Base-by-base conservation (phyloP, 2,113 vertebrate species). In the Pygathrix nemaeus region DNA sequence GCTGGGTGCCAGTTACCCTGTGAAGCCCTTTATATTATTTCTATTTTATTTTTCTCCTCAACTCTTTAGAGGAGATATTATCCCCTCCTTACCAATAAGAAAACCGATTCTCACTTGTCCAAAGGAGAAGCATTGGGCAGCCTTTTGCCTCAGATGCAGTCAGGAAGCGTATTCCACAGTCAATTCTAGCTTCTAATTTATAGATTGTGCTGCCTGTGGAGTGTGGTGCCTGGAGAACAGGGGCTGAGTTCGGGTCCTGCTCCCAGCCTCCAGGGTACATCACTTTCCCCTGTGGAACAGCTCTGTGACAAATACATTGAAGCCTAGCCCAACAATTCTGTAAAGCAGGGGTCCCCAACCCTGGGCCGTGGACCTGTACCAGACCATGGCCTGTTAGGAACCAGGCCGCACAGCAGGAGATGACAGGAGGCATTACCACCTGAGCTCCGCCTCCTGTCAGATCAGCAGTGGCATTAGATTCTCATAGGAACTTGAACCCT, bases 21-120 rank as follows among this genome's bases (percentile, higher is more conserved):
- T 80, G 76, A 90, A 82, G 75, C 83, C 80, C 68, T 87, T 94
- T 85, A 12, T 86, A 23, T 20, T 78, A 55, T 6, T 3, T 7
- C 10, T 85, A 25, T 48, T 52, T 61, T 66, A 25, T 82, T 85
- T 78, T 23, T 94, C 48, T 81, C 32, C 38, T 81, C 68, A 16
- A 1, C 35, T 85, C 68, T 82, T 70, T 88, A 30, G 82, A 66
- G 45, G 21, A n/a, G 75, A 21, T 45, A 2, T n/a, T 23, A 40
- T 17, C 7, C 35, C 38, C 75, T 96, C 85, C 66, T 59, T 66
- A 57, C 72, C 82, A 75, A 50, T 5, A 50, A 57, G 73, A 57
- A 95, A 80, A 55, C 23, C 11, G 1, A 86, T 30, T 76, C 64
- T 61, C 59, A 21, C 64, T 82, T 8, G 2, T 73, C 50, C 83